These are phyloP conservation scores for Oncorhynchus keta DNA, from an alignment of 2,113 vertebrate species.

Conservation along the genomic window DNA sequence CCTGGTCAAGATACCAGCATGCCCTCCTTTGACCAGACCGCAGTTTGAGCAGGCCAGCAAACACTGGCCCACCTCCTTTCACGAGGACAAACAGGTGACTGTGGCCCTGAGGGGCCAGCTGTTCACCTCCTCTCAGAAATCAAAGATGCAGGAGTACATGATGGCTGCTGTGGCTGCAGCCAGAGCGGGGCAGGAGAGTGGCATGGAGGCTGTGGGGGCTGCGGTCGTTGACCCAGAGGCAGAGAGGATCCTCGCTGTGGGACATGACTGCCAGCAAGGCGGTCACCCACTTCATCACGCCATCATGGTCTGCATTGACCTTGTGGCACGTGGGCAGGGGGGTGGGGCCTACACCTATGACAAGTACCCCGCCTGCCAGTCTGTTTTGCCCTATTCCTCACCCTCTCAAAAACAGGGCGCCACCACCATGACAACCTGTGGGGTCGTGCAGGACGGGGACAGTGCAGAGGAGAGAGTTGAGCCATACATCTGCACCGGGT, in stretches of 20 bases:
- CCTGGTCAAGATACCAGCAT: constrained; percentile 73
- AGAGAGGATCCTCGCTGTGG: constrained; percentile 70
- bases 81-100: constrained; percentile 79
- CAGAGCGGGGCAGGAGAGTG: constrained; percentile 39
- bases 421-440: not conserved
- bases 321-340: constrained; percentile 82
- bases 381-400: not conserved
- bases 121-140: constrained; percentile 69
- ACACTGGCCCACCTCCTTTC: constrained; percentile 86
- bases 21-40: constrained; percentile 75
- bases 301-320: constrained; percentile 84
- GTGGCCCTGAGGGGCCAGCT: constrained; percentile 71
- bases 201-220: constrained; percentile 76
- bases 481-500: constrained; percentile 86
- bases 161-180: constrained; percentile 72
- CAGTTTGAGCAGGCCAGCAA: constrained; percentile 80
- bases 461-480: not conserved
- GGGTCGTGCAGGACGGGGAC: not conserved
- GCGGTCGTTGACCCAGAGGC: constrained; percentile 74
- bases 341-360: constrained; percentile 71
- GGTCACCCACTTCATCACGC: constrained; percentile 80
- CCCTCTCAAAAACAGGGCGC: not conserved
- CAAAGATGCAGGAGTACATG: constrained; percentile 78
- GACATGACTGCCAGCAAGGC: constrained; percentile 73
- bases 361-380: constrained; percentile 63